A percentile compares a stretch with the other conserved stretches of the same genome.
These are phyloP conservation scores for Rhopalosiphum maidis DNA, from an alignment of 1,140 invertebrate genomes.

Conservation along the genomic window DNA sequence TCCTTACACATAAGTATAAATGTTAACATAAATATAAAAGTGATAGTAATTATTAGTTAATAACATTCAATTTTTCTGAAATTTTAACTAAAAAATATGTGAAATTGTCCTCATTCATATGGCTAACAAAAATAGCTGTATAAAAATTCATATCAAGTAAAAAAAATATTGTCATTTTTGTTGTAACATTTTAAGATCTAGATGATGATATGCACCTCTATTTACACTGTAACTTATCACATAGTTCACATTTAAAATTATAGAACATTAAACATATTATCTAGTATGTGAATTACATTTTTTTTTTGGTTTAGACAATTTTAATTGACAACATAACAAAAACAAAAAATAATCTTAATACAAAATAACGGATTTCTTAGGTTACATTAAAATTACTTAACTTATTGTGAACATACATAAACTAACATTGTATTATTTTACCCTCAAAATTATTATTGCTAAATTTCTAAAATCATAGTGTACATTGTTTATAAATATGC, in stretches of 20 bases:
- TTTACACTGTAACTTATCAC: conserved; percentile 57
- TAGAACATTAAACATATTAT: conserved; percentile 42
- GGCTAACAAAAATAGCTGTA: conserved; percentile 57
- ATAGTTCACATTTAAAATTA: conserved; percentile 52
- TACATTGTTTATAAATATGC: conserved; percentile 46
- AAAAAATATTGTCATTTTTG: conserved; percentile 56
- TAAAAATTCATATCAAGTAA: conserved; percentile 55
- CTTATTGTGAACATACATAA: background rate
- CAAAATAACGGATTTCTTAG: conserved; percentile 45
- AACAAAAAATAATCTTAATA: conserved; percentile 45
- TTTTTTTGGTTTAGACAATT: conserved; percentile 45
- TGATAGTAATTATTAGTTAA: conserved; percentile 42
- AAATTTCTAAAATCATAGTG: conserved; percentile 39
- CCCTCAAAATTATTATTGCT: conserved; percentile 50
- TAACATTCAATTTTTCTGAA: conserved; percentile 25
- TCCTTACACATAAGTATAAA: conserved; percentile 50
- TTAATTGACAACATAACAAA: conserved; percentile 54
- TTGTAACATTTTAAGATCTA: conserved; percentile 49
- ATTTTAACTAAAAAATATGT: conserved; percentile 36
- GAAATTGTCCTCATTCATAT: conserved; percentile 29
- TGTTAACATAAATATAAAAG: conserved; percentile 57
- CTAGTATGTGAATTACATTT: conserved; percentile 17
- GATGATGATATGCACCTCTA: conserved; percentile 54
- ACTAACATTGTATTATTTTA: conserved; percentile 26
- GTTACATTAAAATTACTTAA: conserved; percentile 32